Percentiles rank a stretch among this genome's conserved stretches.
phyloP scores from a whole-genome alignment of 2,888 invertebrate species.

The Morpho helenor region DNA sequence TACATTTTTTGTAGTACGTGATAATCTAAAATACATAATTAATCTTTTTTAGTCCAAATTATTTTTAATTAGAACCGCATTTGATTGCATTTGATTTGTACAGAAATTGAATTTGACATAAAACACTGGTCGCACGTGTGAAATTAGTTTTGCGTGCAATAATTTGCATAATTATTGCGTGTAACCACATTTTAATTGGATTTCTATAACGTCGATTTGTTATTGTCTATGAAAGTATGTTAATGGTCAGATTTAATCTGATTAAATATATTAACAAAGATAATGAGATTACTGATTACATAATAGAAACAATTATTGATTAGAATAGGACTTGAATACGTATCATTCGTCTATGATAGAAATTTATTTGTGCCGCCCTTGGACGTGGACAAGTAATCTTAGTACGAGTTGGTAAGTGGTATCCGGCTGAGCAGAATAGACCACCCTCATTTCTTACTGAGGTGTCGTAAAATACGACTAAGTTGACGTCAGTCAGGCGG shows the following conservation, averaged over 20 bases:
- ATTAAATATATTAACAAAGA: background rate
- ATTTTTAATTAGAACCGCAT: conserved; percentile 16
- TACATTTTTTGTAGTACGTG: too few relatives aligned
- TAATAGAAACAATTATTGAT: background rate
- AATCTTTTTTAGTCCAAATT: background rate
- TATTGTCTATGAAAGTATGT: conserved; percentile 27
- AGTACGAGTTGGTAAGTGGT: too few relatives aligned
- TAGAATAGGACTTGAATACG: too few relatives aligned
- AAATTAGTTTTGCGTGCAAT: conserved; percentile 49
- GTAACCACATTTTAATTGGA: conserved; percentile 48
- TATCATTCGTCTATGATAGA: too few relatives aligned
- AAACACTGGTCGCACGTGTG: conserved; percentile 37
- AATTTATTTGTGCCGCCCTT: too few relatives aligned
- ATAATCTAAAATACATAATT: too few relatives aligned
- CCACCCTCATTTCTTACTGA: too few relatives aligned
- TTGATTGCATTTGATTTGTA: conserved; percentile 18
- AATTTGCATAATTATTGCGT: conserved; percentile 57
- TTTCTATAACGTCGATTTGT: conserved; percentile 62
- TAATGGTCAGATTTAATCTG: conserved; percentile 9
- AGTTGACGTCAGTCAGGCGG: too few relatives aligned
- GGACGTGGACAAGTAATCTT: too few relatives aligned
- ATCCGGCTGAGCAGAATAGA: too few relatives aligned
- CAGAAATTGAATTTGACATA: conserved; percentile 43
- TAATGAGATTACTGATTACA: background rate
- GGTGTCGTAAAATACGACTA: too few relatives aligned